Base-by-base conservation (phyloP, 2,113 vertebrate genomes). In the Tauraco erythrolophus region DNA sequence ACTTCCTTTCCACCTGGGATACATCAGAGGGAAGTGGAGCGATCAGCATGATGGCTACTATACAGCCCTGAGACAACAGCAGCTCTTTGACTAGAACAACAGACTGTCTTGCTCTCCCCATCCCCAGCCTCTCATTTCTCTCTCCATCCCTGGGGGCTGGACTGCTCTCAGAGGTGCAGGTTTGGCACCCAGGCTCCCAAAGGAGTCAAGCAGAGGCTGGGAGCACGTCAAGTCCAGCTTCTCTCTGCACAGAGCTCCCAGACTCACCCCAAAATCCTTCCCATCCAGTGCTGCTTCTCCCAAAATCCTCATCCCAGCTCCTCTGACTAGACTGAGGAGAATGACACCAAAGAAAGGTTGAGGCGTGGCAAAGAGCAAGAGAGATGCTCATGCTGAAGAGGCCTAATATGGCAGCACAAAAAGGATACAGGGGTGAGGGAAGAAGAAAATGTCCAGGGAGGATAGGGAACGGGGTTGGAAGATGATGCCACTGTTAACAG, bases 1-100 rank as follows among this genome's bases (percentile, higher is more conserved):
- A 94, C 72, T 96, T 95, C 84, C 95, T 94, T 91, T 95, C 65
- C 80, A 96, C 91, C 83, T 95, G 88, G 94, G 92, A 95, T 76
- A 94, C 61, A 89, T 94, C 69, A 89, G 68, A 89, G 48, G 72
- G 91, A 95, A 96, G 79, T 17, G 46, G 83, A 92, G 76, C 15
- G 3, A 91, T 92, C 76, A 82, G 76, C 45, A 91, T 39, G 72
- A 84, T 81, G 88, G 92, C 88, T 88, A 88, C 83, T 86, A 21
- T 18, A 74, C 28, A 89, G 45, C 48, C 30, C 61, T 37, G 43
- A 84, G 76, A 95, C 11, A 68, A 60, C 37, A 68, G 66, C 82
- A 86, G 79, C 33, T 66, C 33, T 75, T 70, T 8, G 14, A 62
- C 91, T 56, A 70, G 72, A 75, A 75, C 70, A 87, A 94, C 19